These are phyloP conservation scores for Coenonympha glycerion DNA, from an alignment of 2,888 invertebrate genomes.

Conservation along the genomic window DNA sequence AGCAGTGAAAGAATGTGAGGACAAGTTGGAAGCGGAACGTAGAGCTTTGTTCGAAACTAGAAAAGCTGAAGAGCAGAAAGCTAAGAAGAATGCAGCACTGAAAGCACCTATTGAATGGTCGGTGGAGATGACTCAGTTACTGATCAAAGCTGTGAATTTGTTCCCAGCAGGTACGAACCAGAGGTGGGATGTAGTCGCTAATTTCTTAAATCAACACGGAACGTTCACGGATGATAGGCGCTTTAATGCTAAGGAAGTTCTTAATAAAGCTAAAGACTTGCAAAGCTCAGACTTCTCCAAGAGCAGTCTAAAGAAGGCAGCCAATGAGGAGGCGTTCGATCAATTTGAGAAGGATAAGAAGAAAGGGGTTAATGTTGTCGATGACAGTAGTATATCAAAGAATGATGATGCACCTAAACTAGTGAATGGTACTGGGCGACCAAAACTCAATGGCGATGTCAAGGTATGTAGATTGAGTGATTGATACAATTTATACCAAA, in stretches of 20 bases:
- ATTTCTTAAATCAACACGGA: slow-evolving; percentile 94
- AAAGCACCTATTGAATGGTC: slow-evolving; percentile 83
- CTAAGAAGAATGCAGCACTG: slow-evolving; percentile 59
- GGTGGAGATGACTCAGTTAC: slow-evolving; percentile 87
- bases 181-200: slow-evolving; percentile 95
- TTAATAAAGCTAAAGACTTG: slow-evolving; percentile 96
- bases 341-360: slow-evolving; percentile 91
- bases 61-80: slow-evolving; percentile 61
- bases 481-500: too few species aligned
- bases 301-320: slow-evolving; percentile 88
- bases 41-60: slow-evolving; percentile 74
- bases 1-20: slow-evolving; percentile 82
- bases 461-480: slow-evolving; percentile 22
- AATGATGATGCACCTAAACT: slow-evolving; percentile 67
- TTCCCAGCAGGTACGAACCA: slow-evolving; percentile 97
- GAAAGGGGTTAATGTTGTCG: slow-evolving; percentile 74
- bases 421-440: slow-evolving; percentile 55
- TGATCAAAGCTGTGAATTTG: slow-evolving; percentile 97
- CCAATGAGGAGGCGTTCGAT: slow-evolving; percentile 93
- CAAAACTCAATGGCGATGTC: slow-evolving; percentile 50
- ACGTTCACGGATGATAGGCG: slow-evolving; percentile 74
- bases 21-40: slow-evolving; percentile 85
- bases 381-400: slow-evolving; percentile 84
- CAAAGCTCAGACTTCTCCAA: slow-evolving; percentile 92
- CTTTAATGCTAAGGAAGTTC: slow-evolving; percentile 92